Conservation (phyloP, 35 echinoderm and acorn worm species). For the Diadema setosum region DNA sequence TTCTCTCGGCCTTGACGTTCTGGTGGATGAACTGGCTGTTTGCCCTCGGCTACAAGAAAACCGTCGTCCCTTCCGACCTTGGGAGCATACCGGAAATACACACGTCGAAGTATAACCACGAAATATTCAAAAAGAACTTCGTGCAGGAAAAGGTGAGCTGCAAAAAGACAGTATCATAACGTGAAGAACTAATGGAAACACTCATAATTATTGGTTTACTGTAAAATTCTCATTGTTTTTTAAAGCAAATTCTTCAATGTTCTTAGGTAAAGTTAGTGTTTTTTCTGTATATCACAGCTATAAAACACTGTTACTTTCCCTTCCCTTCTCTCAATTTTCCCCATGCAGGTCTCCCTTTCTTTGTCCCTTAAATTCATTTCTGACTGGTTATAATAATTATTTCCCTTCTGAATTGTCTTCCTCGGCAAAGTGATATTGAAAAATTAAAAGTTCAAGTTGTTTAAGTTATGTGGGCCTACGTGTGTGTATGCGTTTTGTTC, state of each 20-base stretch:
- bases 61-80: neutral
- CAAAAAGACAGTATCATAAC: neutral
- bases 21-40: constrained; percentile 95
- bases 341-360: too few species aligned
- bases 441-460: too few species aligned
- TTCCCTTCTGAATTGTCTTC: too few species aligned
- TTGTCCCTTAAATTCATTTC: too few species aligned
- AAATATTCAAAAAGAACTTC: neutral
- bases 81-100: neutral
- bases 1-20: constrained; percentile 45
- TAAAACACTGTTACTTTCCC: too few species aligned
- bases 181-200: neutral
- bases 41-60: neutral
- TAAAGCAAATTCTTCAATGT: neutral
- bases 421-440: too few species aligned
- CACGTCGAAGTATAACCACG: neutral
- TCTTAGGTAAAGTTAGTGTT: too few species aligned
- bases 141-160: neutral
- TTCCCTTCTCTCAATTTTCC: too few species aligned
- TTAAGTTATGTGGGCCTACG: too few species aligned
- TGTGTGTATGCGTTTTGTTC: too few species aligned
- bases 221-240: neutral
- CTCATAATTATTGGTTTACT: neutral
- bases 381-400: too few species aligned
- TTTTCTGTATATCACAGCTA: too few species aligned